phyloP scores from a whole-genome alignment of 2,888 invertebrate species.

The Phorcus lineatus region DNA sequence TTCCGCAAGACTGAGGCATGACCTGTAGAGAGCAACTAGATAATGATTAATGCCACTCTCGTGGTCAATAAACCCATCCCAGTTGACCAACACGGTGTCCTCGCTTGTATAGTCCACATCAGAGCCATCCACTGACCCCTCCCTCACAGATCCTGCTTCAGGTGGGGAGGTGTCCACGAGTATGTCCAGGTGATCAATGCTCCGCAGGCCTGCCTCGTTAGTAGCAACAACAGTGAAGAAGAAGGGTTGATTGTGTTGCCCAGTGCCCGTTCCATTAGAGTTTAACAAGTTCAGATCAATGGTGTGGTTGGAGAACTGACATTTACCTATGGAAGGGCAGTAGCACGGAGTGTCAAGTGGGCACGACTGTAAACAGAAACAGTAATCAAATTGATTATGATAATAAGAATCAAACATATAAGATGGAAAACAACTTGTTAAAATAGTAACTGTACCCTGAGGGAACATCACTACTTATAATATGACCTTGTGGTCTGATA shows the following conservation, averaged over 20 bases:
- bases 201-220: constrained; percentile 41
- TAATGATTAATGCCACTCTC: constrained; percentile 40
- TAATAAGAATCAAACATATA: no score
- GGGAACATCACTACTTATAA: no score
- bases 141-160: constrained; percentile 34
- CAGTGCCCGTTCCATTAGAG: constrained; percentile 24
- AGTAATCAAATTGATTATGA: no score
- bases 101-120: constrained; percentile 40
- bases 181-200: constrained; percentile 33
- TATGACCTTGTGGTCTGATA: no score
- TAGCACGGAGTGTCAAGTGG: constrained; percentile 20
- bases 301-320: constrained; percentile 30
- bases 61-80: constrained; percentile 41
- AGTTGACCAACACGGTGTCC: constrained; percentile 13
- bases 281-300: constrained; percentile 30
- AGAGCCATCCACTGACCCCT: constrained; percentile 30
- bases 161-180: constrained; percentile 41
- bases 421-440: no score
- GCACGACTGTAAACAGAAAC: background rate
- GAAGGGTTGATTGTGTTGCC: constrained; percentile 40
- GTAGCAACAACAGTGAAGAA: constrained; percentile 39
- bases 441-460: no score
- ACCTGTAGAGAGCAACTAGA: constrained; percentile 17
- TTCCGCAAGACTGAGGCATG: constrained; percentile 29
- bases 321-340: constrained; percentile 30